Base-by-base conservation (phyloP, 2,888 invertebrate species). In the Eulithis testata region DNA sequence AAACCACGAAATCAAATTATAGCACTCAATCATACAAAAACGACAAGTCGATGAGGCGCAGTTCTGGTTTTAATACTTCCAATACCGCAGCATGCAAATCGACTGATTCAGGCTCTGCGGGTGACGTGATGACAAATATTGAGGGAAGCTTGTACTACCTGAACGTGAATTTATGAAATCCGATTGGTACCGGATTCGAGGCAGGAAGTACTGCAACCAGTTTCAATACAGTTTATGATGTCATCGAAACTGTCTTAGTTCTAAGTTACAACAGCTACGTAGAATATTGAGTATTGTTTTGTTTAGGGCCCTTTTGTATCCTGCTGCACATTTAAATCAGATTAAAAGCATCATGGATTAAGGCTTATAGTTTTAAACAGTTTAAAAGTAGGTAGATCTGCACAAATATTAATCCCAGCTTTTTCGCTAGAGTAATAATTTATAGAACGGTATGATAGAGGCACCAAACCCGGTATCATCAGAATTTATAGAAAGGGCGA, bases 401-500 rank as follows among this genome's bases (percentile, higher is more conserved):
- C 21, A 21, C 45, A n/a, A 45, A 12, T 2, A 45, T n/a, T n/a
- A 45, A 11, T 45, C 12, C 45, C 12, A 7, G 12, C 45, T 31
- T 3, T 31, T 4, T 11, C 49, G 11, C 21, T 11, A 49, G 21
- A 49, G 14, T 43, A n/a, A 12, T 56, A 56, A 47, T 47, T 45
- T 56, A 56, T 12, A n/a, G 11, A 14, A 6, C 11, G 9, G 54
- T 4, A 8, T 36, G 53, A 21, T 21, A 21, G 2, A 40, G 9
- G 8, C 31, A 31, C 31, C 31, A 31, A 43, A 21, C 44, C 21
- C 43, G 44, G 11, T 49, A 50, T 37, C 55, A 45, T 65, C 64
- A 51, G 37, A 55, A 60, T 60, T 65, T 50, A 50, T 60, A 56
- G 59, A 55, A 55, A 54, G 54, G 50, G 12, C 49, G 31, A 40